Conservation (phyloP, 2,797 vertebrate genomes). For the Poliocrania exsul region DNA sequence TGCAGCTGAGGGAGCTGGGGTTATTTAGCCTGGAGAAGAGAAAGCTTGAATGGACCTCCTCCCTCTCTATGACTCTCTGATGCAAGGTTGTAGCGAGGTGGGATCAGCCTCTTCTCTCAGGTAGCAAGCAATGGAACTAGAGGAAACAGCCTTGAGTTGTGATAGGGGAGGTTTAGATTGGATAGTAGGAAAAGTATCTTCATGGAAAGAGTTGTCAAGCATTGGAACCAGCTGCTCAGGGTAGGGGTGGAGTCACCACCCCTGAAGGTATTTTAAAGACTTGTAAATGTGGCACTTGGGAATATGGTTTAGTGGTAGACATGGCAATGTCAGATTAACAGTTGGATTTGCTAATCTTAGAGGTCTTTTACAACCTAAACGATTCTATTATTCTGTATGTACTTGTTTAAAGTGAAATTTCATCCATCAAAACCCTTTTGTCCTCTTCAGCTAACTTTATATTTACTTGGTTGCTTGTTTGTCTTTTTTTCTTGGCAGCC, state of each 20-base stretch:
- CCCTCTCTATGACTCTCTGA: fast-evolving
- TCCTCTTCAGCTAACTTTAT: not conserved
- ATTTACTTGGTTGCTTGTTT: not conserved
- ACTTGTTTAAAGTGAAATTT: not conserved
- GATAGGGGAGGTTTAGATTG: not conserved
- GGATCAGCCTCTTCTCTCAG: not conserved
- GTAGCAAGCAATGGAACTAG: not conserved
- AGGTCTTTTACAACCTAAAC: not conserved
- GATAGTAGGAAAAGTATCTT: not conserved
- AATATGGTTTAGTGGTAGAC: not conserved
- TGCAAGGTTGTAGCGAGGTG: not conserved
- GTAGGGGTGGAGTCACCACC: not conserved
- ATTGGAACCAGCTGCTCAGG: not conserved
- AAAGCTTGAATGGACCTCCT: not conserved
- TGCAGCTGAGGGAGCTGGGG: not conserved
- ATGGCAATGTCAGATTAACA: not conserved
- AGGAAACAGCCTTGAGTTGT: not conserved
- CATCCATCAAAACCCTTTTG: not conserved
- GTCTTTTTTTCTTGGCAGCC: constrained; percentile 9
- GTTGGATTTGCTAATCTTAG: not conserved
- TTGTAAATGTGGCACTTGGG: not conserved
- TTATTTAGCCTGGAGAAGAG: not conserved
- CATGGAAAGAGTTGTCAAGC: not conserved
- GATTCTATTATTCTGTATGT: not conserved
- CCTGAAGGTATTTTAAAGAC: not conserved